A percentile compares a stretch with the other conserved stretches of the same genome.
Conservation (phyloP, 2,113 vertebrate species). For the Ariopsis seemanni region DNA sequence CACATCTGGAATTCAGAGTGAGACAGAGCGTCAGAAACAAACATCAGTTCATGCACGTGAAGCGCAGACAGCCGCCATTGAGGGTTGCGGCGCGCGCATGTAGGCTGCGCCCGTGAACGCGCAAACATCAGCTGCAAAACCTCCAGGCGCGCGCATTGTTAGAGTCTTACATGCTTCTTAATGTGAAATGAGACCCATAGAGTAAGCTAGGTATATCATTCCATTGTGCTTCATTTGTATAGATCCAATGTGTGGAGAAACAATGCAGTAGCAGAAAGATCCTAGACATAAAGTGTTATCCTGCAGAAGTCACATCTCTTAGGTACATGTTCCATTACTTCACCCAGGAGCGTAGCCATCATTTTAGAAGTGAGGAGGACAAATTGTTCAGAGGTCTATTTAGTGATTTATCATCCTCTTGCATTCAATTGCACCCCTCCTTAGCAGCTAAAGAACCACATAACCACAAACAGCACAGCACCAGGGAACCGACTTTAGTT, state of each 20-base stretch:
- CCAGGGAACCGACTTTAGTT: no score
- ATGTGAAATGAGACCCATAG: background rate
- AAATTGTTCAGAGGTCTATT: no score
- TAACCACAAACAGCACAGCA: no score
- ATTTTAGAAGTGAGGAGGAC: no score
- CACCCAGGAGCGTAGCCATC: no score
- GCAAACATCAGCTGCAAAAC: background rate
- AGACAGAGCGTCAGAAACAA: background rate
- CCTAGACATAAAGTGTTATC: background rate
- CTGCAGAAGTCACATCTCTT: background rate
- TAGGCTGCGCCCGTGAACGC: constrained; percentile 43
- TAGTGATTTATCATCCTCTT: no score
- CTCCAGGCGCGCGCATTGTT: background rate
- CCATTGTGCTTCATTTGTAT: background rate
- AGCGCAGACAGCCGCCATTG: constrained; percentile 76
- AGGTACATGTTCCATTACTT: background rate
- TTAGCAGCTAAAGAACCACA: no score
- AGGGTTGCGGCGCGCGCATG: constrained; percentile 57
- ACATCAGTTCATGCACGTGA: constrained; percentile 24
- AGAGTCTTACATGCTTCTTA: no score
- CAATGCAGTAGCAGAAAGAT: background rate
- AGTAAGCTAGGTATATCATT: background rate
- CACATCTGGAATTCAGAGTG: background rate
- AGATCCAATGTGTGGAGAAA: background rate
- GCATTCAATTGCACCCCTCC: no score